Conservation (phyloP, 1,140 invertebrate genomes). For the Drosophila sucinea region DNA sequence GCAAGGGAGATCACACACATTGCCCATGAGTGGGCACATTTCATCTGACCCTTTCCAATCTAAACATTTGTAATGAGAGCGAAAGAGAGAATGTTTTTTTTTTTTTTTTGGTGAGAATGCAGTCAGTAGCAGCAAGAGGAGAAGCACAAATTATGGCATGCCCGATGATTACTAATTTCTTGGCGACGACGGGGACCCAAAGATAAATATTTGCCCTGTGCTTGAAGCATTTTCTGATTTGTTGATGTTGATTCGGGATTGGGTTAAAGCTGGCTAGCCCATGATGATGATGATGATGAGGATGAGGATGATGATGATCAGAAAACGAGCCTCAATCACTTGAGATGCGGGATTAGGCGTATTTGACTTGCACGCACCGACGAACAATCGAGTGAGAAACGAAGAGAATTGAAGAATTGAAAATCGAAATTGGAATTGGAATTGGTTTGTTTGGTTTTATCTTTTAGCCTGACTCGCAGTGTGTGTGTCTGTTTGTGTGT, state of each 20-base stretch:
- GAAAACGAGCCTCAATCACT: slow-evolving; percentile 79
- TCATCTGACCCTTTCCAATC: slow-evolving; percentile 33
- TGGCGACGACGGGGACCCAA: slow-evolving; percentile 61
- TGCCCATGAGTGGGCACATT: slow-evolving; percentile 71
- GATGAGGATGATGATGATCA: slow-evolving; percentile 44
- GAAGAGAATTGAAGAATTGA: slow-evolving; percentile 11
- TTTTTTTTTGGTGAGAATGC: not conserved
- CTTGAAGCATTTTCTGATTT: slow-evolving; percentile 47
- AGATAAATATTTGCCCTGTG: slow-evolving; percentile 78
- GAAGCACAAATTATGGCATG: slow-evolving; percentile 48
- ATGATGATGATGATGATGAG: slow-evolving; percentile 25
- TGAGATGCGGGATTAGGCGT: slow-evolving; percentile 82
- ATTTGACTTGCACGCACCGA: slow-evolving; percentile 79
- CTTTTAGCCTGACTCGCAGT: slow-evolving; percentile 12
- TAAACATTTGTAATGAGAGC: slow-evolving; percentile 56
- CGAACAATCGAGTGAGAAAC: slow-evolving; percentile 25
- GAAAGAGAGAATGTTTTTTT: slow-evolving; percentile 16
- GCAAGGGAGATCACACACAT: slow-evolving; percentile 16
- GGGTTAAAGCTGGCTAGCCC: slow-evolving; percentile 34
- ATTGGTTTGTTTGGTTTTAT: slow-evolving; percentile 35
- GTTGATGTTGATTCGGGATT: slow-evolving; percentile 38
- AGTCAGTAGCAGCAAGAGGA: not conserved
- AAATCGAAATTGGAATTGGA: slow-evolving; percentile 8
- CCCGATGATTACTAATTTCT: slow-evolving; percentile 75
- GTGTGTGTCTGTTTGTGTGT: slow-evolving; percentile 23